Conservation (phyloP, 1,140 invertebrate genomes). For the Drosophila oshimai region DNA sequence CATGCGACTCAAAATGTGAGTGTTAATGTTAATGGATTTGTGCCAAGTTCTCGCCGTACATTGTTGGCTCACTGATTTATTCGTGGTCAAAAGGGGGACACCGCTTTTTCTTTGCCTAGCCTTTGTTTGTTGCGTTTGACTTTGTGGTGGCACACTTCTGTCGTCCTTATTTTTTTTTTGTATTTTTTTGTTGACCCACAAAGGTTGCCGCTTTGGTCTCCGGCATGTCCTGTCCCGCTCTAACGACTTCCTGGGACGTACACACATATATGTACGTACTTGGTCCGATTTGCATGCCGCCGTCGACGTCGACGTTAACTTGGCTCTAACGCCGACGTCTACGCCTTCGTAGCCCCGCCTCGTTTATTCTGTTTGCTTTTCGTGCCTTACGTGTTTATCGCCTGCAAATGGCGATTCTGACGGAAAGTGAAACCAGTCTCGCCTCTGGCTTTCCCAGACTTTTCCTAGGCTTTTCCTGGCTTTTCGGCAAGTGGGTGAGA, state of each 20-base stretch:
- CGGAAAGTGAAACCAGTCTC: slow-evolving; percentile 55
- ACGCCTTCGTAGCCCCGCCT: slow-evolving; percentile 3
- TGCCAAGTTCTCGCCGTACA: slow-evolving; percentile 67
- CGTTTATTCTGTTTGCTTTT: slow-evolving; percentile 58
- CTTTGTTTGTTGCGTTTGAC: slow-evolving; percentile 54
- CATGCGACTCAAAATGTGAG: slow-evolving; percentile 56
- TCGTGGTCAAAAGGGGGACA: slow-evolving; percentile 49
- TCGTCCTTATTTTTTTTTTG: neutral
- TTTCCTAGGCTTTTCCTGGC: slow-evolving; percentile 7
- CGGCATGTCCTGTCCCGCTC: slow-evolving; percentile 42
- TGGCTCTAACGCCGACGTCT: slow-evolving; percentile 1
- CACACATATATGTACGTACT: slow-evolving; percentile 16
- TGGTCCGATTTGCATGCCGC: slow-evolving; percentile 57
- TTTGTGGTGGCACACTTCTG: slow-evolving; percentile 59
- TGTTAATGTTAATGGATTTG: slow-evolving; percentile 79
- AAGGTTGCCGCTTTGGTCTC: slow-evolving; percentile 50
- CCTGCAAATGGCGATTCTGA: slow-evolving; percentile 54
- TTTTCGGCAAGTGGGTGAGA: slow-evolving; percentile 34
- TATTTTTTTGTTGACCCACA: slow-evolving; percentile 65
- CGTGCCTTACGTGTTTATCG: slow-evolving; percentile 74
- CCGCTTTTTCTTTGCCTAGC: slow-evolving; percentile 16
- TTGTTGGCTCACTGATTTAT: slow-evolving; percentile 63
- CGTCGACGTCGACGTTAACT: slow-evolving; percentile 9
- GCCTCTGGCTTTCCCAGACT: slow-evolving; percentile 36
- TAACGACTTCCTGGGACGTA: slow-evolving; percentile 69